Evolutionary conservation across 2,797 vertebrate species (phyloP).

Genomic region (Pachyuromys duprasi): DNA sequence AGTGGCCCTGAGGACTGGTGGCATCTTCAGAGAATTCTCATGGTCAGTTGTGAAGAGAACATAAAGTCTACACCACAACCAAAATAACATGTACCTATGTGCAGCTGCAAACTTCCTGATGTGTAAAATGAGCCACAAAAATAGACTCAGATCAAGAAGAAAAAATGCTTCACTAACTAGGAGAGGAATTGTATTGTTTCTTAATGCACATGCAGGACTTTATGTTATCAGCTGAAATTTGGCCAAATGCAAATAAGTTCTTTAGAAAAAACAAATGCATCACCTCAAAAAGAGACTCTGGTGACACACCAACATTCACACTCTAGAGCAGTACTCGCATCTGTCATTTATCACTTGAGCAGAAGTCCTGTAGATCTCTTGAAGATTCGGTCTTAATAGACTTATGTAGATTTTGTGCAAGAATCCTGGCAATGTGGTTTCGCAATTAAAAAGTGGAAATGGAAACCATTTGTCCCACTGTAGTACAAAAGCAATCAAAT

Average conservation of each 20-base stretch:
- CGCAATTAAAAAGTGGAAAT: constrained; percentile 26
- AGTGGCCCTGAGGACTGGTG: not conserved
- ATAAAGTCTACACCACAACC: constrained; percentile 47
- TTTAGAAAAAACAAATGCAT: constrained; percentile 38
- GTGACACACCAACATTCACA: not conserved
- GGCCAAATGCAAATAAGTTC: constrained; percentile 15
- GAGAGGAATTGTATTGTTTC: constrained; percentile 33
- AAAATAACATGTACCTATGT: not conserved
- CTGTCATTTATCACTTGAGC: not conserved
- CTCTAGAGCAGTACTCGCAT: not conserved
- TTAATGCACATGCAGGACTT: constrained; percentile 22
- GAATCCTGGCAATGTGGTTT: not conserved
- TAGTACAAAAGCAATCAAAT: not conserved
- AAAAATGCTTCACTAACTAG: constrained; percentile 19
- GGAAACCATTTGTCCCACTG: not conserved
- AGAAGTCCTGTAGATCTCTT: not conserved
- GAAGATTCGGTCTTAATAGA: not conserved
- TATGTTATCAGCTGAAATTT: constrained; percentile 46
- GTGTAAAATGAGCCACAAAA: not conserved
- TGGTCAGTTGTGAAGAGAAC: not conserved
- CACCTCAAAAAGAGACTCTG: not conserved
- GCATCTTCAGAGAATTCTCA: not conserved
- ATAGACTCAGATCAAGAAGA: constrained; percentile 5
- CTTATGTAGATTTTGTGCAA: constrained; percentile 13
- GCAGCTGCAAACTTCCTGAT: not conserved